Conservation (phyloP, 2,113 vertebrate genomes). For the Myocastor coypus region DNA sequence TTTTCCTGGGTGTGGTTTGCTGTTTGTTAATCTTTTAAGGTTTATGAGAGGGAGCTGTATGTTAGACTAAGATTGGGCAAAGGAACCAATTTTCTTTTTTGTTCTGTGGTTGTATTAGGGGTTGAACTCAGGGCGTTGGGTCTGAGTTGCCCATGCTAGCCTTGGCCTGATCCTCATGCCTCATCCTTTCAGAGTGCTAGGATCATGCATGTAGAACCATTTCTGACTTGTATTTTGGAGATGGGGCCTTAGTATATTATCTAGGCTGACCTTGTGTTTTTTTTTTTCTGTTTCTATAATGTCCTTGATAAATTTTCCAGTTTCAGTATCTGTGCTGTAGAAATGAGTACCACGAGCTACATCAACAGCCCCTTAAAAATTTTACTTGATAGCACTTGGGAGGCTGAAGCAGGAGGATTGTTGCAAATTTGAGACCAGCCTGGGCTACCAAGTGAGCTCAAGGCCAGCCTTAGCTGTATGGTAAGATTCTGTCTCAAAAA, state of each 20-base stretch:
- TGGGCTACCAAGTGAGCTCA: no score
- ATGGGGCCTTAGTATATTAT: not conserved
- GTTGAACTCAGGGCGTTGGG: not conserved
- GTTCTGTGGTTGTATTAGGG: not conserved
- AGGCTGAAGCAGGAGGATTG: no score
- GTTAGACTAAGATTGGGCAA: not conserved
- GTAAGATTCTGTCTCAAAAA: no score
- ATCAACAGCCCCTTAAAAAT: not conserved
- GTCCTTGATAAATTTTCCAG: not conserved
- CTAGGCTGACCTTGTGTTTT: not conserved
- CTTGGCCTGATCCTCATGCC: not conserved
- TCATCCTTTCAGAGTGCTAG: not conserved
- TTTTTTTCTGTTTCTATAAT: not conserved
- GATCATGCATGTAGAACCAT: not conserved
- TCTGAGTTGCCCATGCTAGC: not conserved
- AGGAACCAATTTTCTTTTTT: not conserved
- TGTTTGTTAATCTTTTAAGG: conserved; percentile 48
- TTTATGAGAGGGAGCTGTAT: not conserved
- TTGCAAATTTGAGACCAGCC: no score
- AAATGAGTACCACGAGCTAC: not conserved
- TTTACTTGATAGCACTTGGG: not conserved
- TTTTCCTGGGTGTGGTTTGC: conserved; percentile 35
- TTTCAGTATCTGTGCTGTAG: not conserved
- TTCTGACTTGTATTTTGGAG: not conserved
- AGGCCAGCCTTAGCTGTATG: no score